phyloP scores from a whole-genome alignment of 2,888 invertebrate genomes.

The Latrodectus elegans region DNA sequence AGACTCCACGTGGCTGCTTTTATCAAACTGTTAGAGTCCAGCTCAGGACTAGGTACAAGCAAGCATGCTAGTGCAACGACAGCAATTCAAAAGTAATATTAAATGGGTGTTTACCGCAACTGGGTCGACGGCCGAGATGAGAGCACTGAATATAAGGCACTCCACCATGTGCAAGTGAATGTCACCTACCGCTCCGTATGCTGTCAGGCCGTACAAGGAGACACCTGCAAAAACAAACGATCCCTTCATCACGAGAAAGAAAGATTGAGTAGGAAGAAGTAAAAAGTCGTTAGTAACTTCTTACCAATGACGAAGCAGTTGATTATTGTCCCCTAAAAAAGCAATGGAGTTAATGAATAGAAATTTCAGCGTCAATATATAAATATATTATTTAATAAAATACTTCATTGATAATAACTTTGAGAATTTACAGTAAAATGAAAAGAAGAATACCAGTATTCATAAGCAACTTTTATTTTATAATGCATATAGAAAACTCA shows the following conservation, averaged over 20 bases:
- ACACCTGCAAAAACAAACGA: constrained; percentile 64
- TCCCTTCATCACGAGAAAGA: too few relatives aligned
- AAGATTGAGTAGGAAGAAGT: too few relatives aligned
- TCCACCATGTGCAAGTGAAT: constrained; percentile 68
- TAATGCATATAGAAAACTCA: too few relatives aligned
- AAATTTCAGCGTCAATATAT: neutral
- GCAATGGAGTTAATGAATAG: neutral
- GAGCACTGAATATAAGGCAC: constrained; percentile 77
- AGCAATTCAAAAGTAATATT: too few relatives aligned
- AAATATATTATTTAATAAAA: too few relatives aligned
- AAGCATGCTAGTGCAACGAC: too few relatives aligned
- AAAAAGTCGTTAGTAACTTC: constrained; percentile 9
- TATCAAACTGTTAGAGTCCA: too few relatives aligned
- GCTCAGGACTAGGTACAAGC: too few relatives aligned
- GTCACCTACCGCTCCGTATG: constrained; percentile 69
- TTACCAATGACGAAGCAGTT: constrained; percentile 74
- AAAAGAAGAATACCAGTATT: too few relatives aligned
- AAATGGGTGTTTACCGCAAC: constrained; percentile 76
- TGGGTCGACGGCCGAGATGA: constrained; percentile 80
- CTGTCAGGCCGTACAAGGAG: constrained; percentile 71
- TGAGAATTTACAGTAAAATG: neutral
- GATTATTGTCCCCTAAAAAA: constrained; percentile 73
- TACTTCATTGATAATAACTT: neutral
- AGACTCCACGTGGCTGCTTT: too few relatives aligned
- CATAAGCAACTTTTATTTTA: too few relatives aligned